These are phyloP conservation scores for Gibbula magus DNA, from an alignment of 2,888 invertebrate genomes.

Conservation along the genomic window DNA sequence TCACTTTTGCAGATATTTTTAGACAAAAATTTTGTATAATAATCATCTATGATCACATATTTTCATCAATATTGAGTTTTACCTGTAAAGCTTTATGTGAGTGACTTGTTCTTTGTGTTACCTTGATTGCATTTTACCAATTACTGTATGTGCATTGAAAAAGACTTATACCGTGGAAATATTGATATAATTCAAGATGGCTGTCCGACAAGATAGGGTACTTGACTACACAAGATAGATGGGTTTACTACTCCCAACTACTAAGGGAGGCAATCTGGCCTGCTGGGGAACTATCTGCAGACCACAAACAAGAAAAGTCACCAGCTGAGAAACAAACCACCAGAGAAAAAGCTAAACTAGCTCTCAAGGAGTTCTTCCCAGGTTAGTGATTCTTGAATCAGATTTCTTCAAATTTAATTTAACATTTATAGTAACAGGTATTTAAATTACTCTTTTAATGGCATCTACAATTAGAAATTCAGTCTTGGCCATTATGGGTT, in stretches of 20 bases:
- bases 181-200: conserved; percentile 46
- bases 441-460: no score
- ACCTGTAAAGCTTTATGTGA: no score
- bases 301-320: conserved; percentile 41
- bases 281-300: conserved; percentile 50
- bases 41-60: no score
- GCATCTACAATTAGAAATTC: no score
- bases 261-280: conserved; percentile 67
- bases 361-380: conserved; percentile 62
- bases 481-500: no score
- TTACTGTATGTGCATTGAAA: no score
- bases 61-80: no score
- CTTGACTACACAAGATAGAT: conserved; percentile 50
- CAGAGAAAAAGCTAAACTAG: conserved; percentile 52
- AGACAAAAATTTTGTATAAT: no score
- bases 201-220: conserved; percentile 49
- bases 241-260: conserved; percentile 55
- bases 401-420: neutral
- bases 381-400: conserved; percentile 45
- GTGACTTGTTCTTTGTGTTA: no score
- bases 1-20: no score
- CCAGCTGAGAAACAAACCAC: conserved; percentile 52
- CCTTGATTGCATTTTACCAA: no score
- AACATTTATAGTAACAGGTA: no score
- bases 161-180: neutral